Evolutionary conservation across 2,113 vertebrate species (phyloP), one percentile per base, ranked within the genome.

Genomic region (Oreochromis niloticus): DNA sequence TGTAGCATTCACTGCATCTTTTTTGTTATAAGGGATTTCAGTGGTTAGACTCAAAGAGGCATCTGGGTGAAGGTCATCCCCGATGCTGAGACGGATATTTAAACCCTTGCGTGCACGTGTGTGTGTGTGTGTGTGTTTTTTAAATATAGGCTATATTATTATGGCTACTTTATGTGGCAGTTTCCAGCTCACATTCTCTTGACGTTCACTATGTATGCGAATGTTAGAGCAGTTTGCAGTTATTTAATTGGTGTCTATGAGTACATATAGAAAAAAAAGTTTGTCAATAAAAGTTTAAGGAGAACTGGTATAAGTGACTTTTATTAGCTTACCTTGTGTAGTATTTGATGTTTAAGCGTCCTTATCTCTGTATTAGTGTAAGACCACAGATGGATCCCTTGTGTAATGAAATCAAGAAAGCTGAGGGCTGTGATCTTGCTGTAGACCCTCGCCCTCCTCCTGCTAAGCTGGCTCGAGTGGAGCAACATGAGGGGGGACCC

Each of bases 391-490:
- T 99, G 98, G 98, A 98, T 95, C 96, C 97, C 96, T 96, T 97
- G 97, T 98, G 97, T 96, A 97, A 99, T 96, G 96, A 97, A 97
- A 97, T 97, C 97, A 97, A 97, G 96, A 97, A 97, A 96, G 97
- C 97, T 94, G 98, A 99, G 95, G 97, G 97, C 95, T 96, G 95
- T 95, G 97, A 98, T 96, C 97, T 96, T 95, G 95, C 96, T 94
- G 95, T 96, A 85, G 97, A 98, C 95, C 95, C 97, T 94, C 96
- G 97, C 92, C 97, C 97, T 88, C 98, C 97, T 95, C 97, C 98
- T 89, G 97, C 97, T 96, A 99, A 99, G 96, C 97, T 99, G 94
- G 97, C 97, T 94, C 97, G 98, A 94, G 96, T 98, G 97, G 98
- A 98, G 88, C 97, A 97, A 96, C 97, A 98, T 86, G 98, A 97